Evolutionary conservation across 2,797 vertebrate genomes (phyloP).

Genomic region (Okamejei kenojei): DNA sequence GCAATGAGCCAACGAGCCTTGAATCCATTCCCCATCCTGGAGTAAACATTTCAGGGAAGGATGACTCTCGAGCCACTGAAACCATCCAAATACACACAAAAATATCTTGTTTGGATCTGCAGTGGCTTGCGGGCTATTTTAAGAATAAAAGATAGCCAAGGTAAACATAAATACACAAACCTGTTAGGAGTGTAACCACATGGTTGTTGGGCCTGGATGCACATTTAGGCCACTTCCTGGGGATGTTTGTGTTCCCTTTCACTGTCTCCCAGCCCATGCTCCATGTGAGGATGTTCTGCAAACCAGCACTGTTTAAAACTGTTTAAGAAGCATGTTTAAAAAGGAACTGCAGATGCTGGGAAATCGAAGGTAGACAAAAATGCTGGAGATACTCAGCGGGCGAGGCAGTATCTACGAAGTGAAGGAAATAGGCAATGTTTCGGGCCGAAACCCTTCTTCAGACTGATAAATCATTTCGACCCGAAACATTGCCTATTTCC

Average conservation of each 20-base stretch:
- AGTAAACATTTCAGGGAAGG: constrained; percentile 24
- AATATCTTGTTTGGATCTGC: not conserved
- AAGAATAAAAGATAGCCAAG: not conserved
- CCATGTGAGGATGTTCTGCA: not conserved
- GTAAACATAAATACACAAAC: not conserved
- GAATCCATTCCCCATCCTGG: not conserved
- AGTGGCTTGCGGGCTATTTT: constrained; percentile 1
- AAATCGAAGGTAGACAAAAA: no score
- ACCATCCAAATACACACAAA: constrained; percentile 5
- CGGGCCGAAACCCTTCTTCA: no score
- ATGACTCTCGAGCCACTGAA: not conserved
- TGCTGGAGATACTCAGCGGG: no score
- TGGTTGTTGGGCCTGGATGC: not conserved
- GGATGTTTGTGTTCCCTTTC: not conserved
- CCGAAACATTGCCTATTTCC: no score
- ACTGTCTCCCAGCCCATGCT: constrained; percentile 9
- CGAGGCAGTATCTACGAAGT: no score
- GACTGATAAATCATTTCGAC: no score
- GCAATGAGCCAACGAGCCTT: not conserved
- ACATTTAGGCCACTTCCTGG: not conserved
- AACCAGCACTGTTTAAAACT: no score
- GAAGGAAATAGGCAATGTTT: no score
- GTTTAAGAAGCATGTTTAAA: not conserved
- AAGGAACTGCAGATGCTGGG: no score
- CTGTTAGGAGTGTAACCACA: constrained; percentile 21